A percentile compares a stretch with the other conserved stretches of the same genome.
Evolutionary conservation across 2,797 vertebrate species (phyloP).

Genomic region (Rachycentron canadum): DNA sequence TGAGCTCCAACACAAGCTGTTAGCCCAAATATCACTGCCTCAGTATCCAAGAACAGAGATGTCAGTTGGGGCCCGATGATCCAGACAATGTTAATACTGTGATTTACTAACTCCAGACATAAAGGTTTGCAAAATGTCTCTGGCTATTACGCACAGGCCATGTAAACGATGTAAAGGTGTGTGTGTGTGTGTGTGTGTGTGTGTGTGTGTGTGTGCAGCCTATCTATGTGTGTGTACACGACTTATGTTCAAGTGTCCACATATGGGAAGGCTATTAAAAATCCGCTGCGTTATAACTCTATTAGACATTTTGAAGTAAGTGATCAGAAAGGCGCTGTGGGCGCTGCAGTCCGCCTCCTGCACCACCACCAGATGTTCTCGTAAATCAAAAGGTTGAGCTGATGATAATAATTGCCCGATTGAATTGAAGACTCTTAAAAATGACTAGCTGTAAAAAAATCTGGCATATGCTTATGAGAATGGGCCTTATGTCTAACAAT

Average conservation of each 20-base stretch:
- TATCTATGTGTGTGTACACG: not conserved
- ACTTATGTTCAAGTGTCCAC: conserved; percentile 59
- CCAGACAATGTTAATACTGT: conserved; percentile 68
- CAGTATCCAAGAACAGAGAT: conserved; percentile 74
- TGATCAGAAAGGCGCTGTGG: conserved; percentile 69
- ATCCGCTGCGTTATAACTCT: conserved; percentile 57
- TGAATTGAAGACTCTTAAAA: conserved; percentile 75
- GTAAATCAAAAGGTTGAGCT: conserved; percentile 77
- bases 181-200: conserved; percentile 2
- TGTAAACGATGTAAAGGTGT: conserved; percentile 42
- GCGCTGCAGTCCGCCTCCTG: conserved; percentile 40
- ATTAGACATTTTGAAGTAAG: conserved; percentile 71
- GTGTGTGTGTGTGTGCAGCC: not conserved
- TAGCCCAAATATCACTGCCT: conserved; percentile 73
- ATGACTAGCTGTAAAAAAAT: conserved; percentile 64
- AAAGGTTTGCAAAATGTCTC: conserved; percentile 55
- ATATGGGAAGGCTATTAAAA: conserved; percentile 70
- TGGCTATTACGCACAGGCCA: conserved; percentile 55
- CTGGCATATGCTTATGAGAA: conserved; percentile 72
- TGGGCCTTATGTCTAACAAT: conserved; percentile 76
- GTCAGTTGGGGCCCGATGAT: conserved; percentile 66
- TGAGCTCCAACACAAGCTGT: conserved; percentile 58
- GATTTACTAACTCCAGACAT: conserved; percentile 66
- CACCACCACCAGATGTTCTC: conserved; percentile 73
- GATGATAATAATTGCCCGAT: conserved; percentile 80